These are phyloP conservation scores for Ligdia adustata DNA, from an alignment of 2,888 invertebrate species.

Conservation along the genomic window DNA sequence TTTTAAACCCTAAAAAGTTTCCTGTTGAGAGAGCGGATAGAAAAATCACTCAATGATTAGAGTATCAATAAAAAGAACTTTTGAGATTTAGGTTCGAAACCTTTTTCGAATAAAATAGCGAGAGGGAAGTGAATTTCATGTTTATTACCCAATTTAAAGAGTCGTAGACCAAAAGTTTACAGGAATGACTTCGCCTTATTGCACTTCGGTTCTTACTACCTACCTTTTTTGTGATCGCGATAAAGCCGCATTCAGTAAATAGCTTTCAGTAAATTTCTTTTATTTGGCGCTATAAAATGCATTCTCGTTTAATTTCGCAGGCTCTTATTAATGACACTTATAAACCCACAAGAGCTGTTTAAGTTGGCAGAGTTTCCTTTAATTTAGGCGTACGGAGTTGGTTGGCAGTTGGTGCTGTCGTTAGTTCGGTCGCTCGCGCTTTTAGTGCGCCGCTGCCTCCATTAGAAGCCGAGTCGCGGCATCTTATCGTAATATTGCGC, in stretches of 20 bases:
- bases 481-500: slow-evolving; percentile 40
- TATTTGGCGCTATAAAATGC: slow-evolving; percentile 26
- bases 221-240: slow-evolving; percentile 24
- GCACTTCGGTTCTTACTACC: slow-evolving; percentile 25
- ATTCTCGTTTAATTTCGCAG: slow-evolving; percentile 36
- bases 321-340: slow-evolving; percentile 42
- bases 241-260: slow-evolving; percentile 5
- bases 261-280: slow-evolving; percentile 1
- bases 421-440: slow-evolving; percentile 57
- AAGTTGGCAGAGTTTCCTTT: slow-evolving; percentile 44
- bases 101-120: slow-evolving; percentile 43
- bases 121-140: slow-evolving; percentile 43
- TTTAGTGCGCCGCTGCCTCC: slow-evolving; percentile 46
- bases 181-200: slow-evolving; percentile 43
- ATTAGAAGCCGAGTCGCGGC: slow-evolving; percentile 49
- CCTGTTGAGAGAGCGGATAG: slow-evolving; percentile 17
- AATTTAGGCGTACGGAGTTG: slow-evolving; percentile 45
- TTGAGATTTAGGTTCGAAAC: slow-evolving; percentile 31
- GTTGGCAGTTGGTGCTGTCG: slow-evolving; percentile 59
- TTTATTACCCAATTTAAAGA: slow-evolving; percentile 50
- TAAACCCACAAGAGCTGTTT: slow-evolving; percentile 39
- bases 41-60: slow-evolving; percentile 36
- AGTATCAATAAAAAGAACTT: slow-evolving; percentile 37
- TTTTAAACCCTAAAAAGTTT: slow-evolving; percentile 23
- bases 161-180: slow-evolving; percentile 47